Conservation (phyloP, 2,113 vertebrate species). For the Pterocles orientalis region DNA sequence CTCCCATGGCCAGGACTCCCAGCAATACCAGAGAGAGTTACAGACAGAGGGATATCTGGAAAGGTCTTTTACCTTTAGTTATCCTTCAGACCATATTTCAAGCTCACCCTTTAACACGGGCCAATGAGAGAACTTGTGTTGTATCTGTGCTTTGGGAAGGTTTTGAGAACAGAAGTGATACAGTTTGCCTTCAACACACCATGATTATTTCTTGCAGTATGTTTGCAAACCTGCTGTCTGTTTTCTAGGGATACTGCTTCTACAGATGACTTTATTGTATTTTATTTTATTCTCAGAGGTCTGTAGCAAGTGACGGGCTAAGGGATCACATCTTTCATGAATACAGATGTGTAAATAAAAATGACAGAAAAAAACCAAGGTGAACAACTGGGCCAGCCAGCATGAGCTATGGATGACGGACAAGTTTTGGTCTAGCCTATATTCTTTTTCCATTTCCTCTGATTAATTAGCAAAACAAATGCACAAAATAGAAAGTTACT, state of each 20-base stretch:
- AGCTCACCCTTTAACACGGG: neutral
- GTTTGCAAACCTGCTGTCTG: neutral
- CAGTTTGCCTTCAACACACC: neutral
- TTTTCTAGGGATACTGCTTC: neutral
- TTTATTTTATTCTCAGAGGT: neutral
- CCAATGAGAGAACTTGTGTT: neutral
- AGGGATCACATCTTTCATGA: neutral
- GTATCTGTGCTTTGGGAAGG: neutral
- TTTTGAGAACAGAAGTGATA: neutral
- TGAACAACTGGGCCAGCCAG: neutral
- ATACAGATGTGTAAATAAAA: neutral
- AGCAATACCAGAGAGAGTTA: neutral
- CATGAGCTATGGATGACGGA: neutral
- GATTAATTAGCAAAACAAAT: neutral
- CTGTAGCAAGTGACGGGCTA: neutral
- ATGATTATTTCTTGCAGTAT: neutral
- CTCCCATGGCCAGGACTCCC: neutral
- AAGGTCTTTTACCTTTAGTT: neutral
- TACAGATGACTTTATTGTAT: neutral
- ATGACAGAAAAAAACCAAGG: neutral
- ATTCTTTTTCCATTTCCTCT: neutral
- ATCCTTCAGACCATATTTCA: neutral
- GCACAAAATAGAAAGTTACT: neutral
- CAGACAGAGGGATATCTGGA: neutral
- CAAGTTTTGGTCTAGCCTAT: neutral